phyloP scores from a whole-genome alignment of 64 coral and sea anemone species.

The Montipora capricornis region DNA sequence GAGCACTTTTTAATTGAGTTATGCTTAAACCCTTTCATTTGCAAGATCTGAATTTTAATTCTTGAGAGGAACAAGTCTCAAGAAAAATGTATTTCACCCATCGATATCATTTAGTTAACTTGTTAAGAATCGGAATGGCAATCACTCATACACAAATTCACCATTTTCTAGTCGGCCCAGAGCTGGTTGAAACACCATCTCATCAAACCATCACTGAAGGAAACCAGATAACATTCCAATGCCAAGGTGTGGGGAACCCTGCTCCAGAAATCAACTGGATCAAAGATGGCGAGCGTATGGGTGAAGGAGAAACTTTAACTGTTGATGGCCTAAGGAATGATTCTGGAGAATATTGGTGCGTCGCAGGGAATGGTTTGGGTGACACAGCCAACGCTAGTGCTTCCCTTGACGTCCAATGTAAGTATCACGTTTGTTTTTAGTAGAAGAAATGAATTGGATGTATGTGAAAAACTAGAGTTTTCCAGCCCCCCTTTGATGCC shows the following conservation, averaged over 20 bases:
- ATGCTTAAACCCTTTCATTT: too few species aligned
- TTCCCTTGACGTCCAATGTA: slow-evolving; percentile 7
- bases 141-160: too few species aligned
- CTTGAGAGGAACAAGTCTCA: too few species aligned
- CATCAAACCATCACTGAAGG: neutral
- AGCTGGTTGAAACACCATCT: neutral
- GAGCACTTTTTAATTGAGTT: too few species aligned
- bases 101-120: too few species aligned
- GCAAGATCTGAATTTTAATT: too few species aligned
- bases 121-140: too few species aligned
- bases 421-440: neutral
- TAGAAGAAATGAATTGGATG: too few species aligned
- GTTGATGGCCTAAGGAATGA: neutral
- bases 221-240: neutral
- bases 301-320: neutral
- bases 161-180: neutral
- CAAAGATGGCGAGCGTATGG: slow-evolving; percentile 10
- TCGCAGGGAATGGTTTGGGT: neutral
- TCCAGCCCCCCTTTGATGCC: too few species aligned
- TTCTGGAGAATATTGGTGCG: slow-evolving; percentile 26
- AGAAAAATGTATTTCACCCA: too few species aligned
- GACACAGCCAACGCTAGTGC: neutral
- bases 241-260: slow-evolving; percentile 25
- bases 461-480: too few species aligned
- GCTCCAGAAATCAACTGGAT: slow-evolving; percentile 22